A percentile compares a stretch with the other conserved stretches of the same genome.
phyloP scores from a whole-genome alignment of 1,140 invertebrate species.

The Bombus pascuorum region DNA sequence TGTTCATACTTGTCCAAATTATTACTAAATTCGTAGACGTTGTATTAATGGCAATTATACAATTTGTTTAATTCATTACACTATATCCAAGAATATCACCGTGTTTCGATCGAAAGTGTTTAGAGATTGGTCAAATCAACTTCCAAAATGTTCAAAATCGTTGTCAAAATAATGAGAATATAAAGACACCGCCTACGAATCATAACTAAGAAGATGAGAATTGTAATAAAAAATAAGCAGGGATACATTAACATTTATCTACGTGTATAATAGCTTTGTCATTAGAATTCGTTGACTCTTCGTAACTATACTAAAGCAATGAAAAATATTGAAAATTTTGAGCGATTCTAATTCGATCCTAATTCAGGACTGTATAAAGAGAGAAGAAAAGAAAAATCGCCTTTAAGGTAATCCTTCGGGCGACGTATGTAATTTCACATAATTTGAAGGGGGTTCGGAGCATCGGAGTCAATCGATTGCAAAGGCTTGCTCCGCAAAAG shows the following conservation, averaged over 20 bases:
- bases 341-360: background rate
- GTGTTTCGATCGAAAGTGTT: background rate
- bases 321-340: background rate
- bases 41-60: background rate
- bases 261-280: background rate
- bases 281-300: background rate
- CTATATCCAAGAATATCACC: background rate
- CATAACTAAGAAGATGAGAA: no score
- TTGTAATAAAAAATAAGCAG: no score
- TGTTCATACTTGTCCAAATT: no score
- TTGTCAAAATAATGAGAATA: no score
- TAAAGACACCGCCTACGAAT: background rate
- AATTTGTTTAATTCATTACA: background rate
- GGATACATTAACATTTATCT: background rate
- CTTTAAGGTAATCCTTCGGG: background rate
- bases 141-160: no score
- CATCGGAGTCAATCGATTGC: constrained; percentile 31
- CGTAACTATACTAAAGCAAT: background rate
- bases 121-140: background rate
- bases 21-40: background rate
- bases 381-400: background rate
- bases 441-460: constrained; percentile 22
- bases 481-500: constrained; percentile 20
- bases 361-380: background rate
- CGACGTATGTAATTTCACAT: constrained; percentile 35